Percentiles rank a stretch among this genome's conserved stretches.
Evolutionary conservation across 2,113 vertebrate genomes (phyloP).

Genomic region (Bufo bufo): DNA sequence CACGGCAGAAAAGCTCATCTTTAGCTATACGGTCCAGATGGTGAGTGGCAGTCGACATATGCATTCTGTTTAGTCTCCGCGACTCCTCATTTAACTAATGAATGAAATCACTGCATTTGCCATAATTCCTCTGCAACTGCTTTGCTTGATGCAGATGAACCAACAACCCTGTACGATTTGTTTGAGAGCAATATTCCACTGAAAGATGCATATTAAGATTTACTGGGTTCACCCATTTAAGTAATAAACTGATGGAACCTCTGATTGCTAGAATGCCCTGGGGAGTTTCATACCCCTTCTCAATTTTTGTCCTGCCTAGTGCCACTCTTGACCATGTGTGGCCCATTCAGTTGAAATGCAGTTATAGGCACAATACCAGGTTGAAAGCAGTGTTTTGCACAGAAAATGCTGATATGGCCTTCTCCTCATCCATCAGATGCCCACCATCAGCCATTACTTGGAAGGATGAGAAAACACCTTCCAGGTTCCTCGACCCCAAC

Average conservation of each 20-base stretch:
- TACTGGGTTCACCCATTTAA: not conserved
- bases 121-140: not conserved
- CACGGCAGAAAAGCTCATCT: conserved; percentile 91
- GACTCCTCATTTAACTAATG: not conserved
- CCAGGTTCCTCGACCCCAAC: no score
- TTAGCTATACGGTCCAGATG: conserved; percentile 89
- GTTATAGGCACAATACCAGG: no score
- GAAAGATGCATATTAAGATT: not conserved
- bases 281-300: no score
- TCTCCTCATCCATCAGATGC: not conserved
- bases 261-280: no score
- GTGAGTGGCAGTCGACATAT: conserved; percentile 67
- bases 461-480: no score
- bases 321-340: no score
- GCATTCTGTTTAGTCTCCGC: no score
- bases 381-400: no score
- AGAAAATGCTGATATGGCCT: not conserved
- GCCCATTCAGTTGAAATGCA: not conserved
- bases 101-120: not conserved
- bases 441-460: not conserved
- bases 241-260: no score
- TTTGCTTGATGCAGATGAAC: not conserved
- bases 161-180: not conserved
- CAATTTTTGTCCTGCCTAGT: not conserved
- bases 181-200: not conserved